A percentile compares a stretch with the other conserved stretches of the same genome.
Evolutionary conservation across 2,888 invertebrate species (phyloP).

Genomic region (Alsophila aescularia): DNA sequence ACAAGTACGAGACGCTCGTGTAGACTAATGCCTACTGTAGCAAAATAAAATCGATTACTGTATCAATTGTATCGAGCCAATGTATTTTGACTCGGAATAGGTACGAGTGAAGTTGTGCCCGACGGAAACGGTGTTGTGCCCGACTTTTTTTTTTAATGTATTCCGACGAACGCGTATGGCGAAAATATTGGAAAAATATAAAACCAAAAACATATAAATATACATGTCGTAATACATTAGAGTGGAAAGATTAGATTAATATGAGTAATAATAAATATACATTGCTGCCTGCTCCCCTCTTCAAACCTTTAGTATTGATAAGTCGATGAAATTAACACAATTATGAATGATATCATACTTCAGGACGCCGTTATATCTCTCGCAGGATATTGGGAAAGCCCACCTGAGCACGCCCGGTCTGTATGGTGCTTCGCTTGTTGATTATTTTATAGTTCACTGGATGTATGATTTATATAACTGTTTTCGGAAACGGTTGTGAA

Average conservation of each 20-base stretch:
- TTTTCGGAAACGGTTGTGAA: slow-evolving; percentile 74
- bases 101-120: neutral
- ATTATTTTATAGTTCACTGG: slow-evolving; percentile 49
- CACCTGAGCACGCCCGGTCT: slow-evolving; percentile 64
- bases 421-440: slow-evolving; percentile 72
- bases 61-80: no score
- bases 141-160: slow-evolving; percentile 39
- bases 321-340: neutral
- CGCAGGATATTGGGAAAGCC: slow-evolving; percentile 33
- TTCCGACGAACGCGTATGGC: slow-evolving; percentile 10
- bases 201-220: slow-evolving; percentile 22
- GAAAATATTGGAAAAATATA: slow-evolving; percentile 8
- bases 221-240: slow-evolving; percentile 18
- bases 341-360: neutral
- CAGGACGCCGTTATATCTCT: neutral
- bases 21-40: no score
- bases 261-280: slow-evolving; percentile 21
- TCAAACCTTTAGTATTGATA: neutral
- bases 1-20: slow-evolving; percentile 81
- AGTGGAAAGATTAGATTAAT: slow-evolving; percentile 42
- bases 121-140: slow-evolving; percentile 36
- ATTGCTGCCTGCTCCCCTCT: slow-evolving; percentile 2
- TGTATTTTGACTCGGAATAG: no score
- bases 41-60: no score
- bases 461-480: slow-evolving; percentile 48